Evolutionary conservation across 2,797 vertebrate species (phyloP), one percentile per base, ranked within the genome.

Genomic region (Poeciliopsis infans): DNA sequence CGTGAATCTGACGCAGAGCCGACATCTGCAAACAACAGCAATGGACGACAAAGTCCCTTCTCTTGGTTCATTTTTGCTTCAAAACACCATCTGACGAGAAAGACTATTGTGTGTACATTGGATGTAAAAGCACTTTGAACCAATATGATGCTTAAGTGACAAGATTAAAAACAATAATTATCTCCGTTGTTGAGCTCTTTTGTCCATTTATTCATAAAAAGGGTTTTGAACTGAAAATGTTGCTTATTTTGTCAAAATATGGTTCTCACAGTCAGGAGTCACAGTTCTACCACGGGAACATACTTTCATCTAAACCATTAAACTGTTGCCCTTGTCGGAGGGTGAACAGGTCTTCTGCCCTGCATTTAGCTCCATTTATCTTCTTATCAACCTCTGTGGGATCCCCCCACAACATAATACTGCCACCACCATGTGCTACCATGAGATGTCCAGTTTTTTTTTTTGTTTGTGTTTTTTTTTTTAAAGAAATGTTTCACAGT

Each of bases 391-490:
- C 31, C 13, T 36, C 2, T 61, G 28, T 31, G 57, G 57, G 15
- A 15, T 61, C 13, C 28, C 28, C 15, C 59, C 59, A 36, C 16
- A 64, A 20, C 59, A 64, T 64, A 20, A 36, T 20, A 64, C 28
- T 18, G 7, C 33, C 16, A 64, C 28, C 57, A 16, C 13, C 13
- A 16, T 16, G 57, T 31, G 13, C 5, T 33, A 33, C 33, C 61
- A 39, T 66, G 16, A 18, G 57, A 59, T 59, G 28, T 31, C 13
- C 57, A 59, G 55, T 0, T 0, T 28, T 15, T 55, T 11, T 46
- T 15, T 43, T 11, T 43, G 2, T 13, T 13, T 39, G 0, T 0
- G 0, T n/a, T 28, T 53, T 4, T 3, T n/a, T 18, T 49, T 39
- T 3, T 5, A 13, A 69, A 1, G 8, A 66, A 66, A 66, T 3